Conservation (phyloP, 2,797 vertebrate species). For the Malurus splendens region DNA sequence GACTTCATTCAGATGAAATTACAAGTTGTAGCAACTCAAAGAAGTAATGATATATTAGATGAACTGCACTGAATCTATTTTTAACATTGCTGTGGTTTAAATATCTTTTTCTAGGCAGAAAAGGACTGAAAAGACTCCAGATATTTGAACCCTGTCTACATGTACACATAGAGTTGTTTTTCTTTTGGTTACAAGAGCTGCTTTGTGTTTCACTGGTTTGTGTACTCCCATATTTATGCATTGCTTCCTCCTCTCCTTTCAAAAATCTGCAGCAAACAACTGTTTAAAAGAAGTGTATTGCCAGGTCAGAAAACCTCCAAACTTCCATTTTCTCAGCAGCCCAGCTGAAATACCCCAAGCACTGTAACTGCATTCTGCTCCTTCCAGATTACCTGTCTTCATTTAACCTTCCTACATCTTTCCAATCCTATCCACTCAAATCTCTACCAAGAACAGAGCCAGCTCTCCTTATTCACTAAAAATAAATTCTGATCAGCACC, state of each 20-base stretch:
- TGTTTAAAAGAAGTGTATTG: not conserved
- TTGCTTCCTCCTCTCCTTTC: not conserved
- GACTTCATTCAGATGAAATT: not conserved
- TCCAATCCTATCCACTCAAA: not conserved
- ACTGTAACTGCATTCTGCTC: not conserved
- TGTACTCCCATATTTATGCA: not conserved
- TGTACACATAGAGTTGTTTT: not conserved
- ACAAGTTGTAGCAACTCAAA: not conserved
- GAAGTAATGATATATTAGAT: not conserved
- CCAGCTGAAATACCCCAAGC: not conserved
- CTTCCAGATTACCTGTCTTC: not conserved
- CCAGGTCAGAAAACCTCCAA: not conserved
- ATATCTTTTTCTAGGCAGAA: not conserved
- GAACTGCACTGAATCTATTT: not conserved
- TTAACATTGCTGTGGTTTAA: not conserved
- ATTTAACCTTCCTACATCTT: not conserved
- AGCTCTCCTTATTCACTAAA: not conserved
- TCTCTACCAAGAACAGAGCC: not conserved
- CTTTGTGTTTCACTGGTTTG: not conserved
- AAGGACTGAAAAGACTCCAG: not conserved
- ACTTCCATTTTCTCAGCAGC: not conserved
- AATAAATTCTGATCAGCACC: not conserved
- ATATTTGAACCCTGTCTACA: not conserved
- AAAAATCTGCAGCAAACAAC: not conserved
- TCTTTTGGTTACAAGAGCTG: not conserved